These are phyloP conservation scores for Forbesichthys agassizii DNA, from an alignment of 2,113 vertebrate genomes.

Conservation along the genomic window DNA sequence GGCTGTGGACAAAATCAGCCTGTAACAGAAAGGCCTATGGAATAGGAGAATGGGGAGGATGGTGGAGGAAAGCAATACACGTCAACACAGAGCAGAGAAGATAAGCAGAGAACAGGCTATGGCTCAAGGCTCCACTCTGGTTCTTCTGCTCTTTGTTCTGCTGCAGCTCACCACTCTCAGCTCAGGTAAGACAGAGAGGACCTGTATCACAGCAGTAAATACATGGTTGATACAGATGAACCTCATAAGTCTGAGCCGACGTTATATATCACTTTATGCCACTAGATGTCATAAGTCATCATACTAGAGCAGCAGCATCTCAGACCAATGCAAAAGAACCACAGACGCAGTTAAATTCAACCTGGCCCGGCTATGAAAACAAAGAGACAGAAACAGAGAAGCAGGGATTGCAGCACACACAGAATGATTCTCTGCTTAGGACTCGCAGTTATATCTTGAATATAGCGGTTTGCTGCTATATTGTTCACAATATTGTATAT, in stretches of 20 bases:
- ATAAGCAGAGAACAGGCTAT: slow-evolving; percentile 10
- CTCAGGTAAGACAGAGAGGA: slow-evolving; percentile 42
- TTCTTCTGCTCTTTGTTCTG: slow-evolving; percentile 42
- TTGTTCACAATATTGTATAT: no score
- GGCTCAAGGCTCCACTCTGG: slow-evolving; percentile 7
- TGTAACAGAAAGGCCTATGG: not conserved
- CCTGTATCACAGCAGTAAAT: not conserved
- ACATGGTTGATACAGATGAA: no score
- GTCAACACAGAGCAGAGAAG: slow-evolving; percentile 4
- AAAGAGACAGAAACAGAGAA: slow-evolving; percentile 1
- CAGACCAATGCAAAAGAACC: not conserved
- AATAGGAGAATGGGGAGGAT: slow-evolving; percentile 8
- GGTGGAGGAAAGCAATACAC: not conserved
- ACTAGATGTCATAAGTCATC: no score
- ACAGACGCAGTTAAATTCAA: not conserved
- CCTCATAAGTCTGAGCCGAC: not conserved
- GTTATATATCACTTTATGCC: no score
- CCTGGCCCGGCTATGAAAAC: not conserved
- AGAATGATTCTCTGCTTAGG: not conserved
- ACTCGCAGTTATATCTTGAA: no score
- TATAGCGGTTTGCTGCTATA: no score
- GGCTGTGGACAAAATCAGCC: not conserved
- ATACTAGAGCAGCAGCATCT: not conserved
- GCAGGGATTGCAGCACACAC: not conserved
- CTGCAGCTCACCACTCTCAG: slow-evolving; percentile 30